Base-by-base conservation (phyloP, 1,140 invertebrate genomes). In the Brachionus sp. region DNA sequence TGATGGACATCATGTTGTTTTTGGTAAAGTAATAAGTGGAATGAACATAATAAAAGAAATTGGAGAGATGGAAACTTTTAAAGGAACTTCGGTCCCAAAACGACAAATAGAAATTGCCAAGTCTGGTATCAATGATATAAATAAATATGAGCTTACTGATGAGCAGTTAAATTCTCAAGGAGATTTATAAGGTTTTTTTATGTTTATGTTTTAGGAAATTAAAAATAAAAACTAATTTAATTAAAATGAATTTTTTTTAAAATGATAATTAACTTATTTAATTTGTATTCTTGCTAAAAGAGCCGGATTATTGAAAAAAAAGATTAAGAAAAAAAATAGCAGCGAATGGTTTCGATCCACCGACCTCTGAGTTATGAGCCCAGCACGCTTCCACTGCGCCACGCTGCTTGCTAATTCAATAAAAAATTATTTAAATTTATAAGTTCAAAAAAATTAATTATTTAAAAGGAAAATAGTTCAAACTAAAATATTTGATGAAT, bases 311-410 rank as follows among this genome's bases (percentile, higher is more conserved):
- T n/a, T n/a, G n/a, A n/a, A n/a, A n/a, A n/a, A n/a, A n/a, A n/a
- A n/a, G n/a, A n/a, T n/a, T n/a, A n/a, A n/a, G n/a, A n/a, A n/a
- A n/a, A n/a, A n/a, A n/a, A n/a, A n/a, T n/a, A n/a, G 94, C 93
- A 95, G n/a, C n/a, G n/a, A n/a, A n/a, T n/a, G n/a, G n/a, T n/a
- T n/a, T n/a, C n/a, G n/a, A n/a, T n/a, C n/a, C n/a, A n/a, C n/a
- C n/a, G n/a, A n/a, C n/a, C n/a, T n/a, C n/a, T n/a, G n/a, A n/a
- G n/a, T n/a, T n/a, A n/a, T n/a, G n/a, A n/a, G n/a, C n/a, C n/a
- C n/a, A n/a, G n/a, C n/a, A n/a, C n/a, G n/a, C n/a, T n/a, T 94
- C 94, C 94, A 93, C 94, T 95, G 94, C 94, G 94, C 94, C 94
- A 95, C 94, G 94, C 94, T 95, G 94, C 93, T 93, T 53, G 13